Evolutionary conservation across 53 echinoderm and acorn worm genomes (phyloP).

Genomic region (Astropecten irregularis): DNA sequence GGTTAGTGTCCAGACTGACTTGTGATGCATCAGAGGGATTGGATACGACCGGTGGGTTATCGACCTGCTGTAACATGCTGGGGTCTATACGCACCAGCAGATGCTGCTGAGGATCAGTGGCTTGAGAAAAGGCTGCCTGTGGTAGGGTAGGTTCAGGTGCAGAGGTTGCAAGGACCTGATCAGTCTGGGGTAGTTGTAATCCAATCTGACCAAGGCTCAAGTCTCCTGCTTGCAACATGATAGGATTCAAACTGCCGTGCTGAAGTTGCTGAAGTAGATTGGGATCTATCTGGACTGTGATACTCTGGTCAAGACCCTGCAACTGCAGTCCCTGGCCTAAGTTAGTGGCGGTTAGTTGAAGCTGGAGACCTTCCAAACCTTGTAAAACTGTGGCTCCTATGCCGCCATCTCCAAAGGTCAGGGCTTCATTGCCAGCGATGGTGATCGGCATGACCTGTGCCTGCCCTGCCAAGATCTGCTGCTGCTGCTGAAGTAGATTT

Average conservation of each 20-base stretch:
- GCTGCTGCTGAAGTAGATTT: constrained; percentile 45
- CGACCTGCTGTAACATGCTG: constrained; percentile 14
- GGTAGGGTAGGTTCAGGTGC: constrained; percentile 17
- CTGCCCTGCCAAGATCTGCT: constrained; percentile 48
- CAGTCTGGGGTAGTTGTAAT: constrained; percentile 72
- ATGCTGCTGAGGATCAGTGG: constrained; percentile 44
- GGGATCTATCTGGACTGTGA: constrained; percentile 97
- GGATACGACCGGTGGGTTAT: constrained; percentile 16
- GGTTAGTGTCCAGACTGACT: constrained; percentile 14
- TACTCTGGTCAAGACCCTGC: constrained; percentile 83
- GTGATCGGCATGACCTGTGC: constrained; percentile 60
- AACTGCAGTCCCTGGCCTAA: constrained; percentile 84
- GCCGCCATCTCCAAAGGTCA: constrained; percentile 64
- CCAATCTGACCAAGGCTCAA: constrained; percentile 69
- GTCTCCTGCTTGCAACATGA: constrained; percentile 83
- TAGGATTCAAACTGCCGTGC: constrained; percentile 79
- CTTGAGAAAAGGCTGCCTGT: constrained; percentile 17
- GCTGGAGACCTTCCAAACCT: constrained; percentile 77
- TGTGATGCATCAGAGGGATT: not conserved
- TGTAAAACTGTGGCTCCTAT: constrained; percentile 76
- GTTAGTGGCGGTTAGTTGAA: constrained; percentile 82
- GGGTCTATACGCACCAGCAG: constrained; percentile 48
- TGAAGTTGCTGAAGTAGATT: constrained; percentile 90
- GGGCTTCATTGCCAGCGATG: constrained; percentile 55
- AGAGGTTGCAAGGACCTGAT: constrained; percentile 14